phyloP scores from a whole-genome alignment of 1,140 invertebrate genomes.

The Tetragnatha versicolor region DNA sequence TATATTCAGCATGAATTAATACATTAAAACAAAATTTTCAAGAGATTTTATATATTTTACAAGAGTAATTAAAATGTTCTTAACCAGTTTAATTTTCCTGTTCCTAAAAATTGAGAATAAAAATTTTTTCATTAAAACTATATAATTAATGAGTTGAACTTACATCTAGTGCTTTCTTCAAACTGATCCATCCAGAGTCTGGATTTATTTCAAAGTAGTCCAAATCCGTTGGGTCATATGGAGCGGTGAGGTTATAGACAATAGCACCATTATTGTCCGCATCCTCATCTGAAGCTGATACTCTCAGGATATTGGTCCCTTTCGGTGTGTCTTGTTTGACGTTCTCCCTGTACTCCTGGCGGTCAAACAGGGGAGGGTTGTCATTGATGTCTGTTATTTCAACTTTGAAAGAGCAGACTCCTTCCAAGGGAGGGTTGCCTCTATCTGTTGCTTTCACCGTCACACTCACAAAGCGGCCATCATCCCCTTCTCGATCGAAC shows the following conservation, averaged over 20 bases:
- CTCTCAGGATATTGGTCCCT: slow-evolving; percentile 89
- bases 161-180: slow-evolving; percentile 87
- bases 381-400: slow-evolving; percentile 94
- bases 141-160: slow-evolving; percentile 19
- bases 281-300: slow-evolving; percentile 93
- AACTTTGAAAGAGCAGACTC: slow-evolving; percentile 93
- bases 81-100: background rate
- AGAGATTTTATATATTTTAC: too few relatives aligned
- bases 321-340: slow-evolving; percentile 95
- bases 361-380: slow-evolving; percentile 90
- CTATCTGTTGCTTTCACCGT: slow-evolving; percentile 95
- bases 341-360: slow-evolving; percentile 95
- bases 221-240: slow-evolving; percentile 83
- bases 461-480: slow-evolving; percentile 93
- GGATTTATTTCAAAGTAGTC: slow-evolving; percentile 95
- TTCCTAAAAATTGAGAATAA: background rate
- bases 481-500: slow-evolving; percentile 91
- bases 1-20: too few relatives aligned
- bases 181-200: slow-evolving; percentile 93
- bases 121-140: background rate
- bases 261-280: slow-evolving; percentile 86
- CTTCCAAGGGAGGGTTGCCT: slow-evolving; percentile 89
- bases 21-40: too few relatives aligned
- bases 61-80: too few relatives aligned
- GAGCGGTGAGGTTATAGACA: slow-evolving; percentile 77